A percentile compares a stretch with the other conserved stretches of the same genome.
Conservation (phyloP, 2,113 vertebrate species). For the Siniperca chuatsi region DNA sequence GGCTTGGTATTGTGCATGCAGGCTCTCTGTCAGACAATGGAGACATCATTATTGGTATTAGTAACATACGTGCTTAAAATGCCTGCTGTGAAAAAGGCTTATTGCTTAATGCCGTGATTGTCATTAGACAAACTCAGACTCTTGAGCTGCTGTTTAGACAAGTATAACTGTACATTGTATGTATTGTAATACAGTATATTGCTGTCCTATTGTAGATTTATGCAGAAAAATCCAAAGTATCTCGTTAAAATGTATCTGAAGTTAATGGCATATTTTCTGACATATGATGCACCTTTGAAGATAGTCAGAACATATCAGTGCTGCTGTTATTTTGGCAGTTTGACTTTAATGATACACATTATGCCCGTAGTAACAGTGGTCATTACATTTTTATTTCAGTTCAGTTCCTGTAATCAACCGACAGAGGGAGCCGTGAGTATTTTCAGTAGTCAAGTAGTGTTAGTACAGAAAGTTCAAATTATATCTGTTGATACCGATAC, state of each 20-base stretch:
- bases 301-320: background rate
- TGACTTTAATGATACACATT: background rate
- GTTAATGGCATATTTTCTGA: background rate
- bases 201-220: background rate
- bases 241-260: background rate
- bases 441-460: too few species aligned
- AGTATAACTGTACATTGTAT: background rate
- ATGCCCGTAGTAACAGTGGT: background rate
- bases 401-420: conserved; percentile 34
- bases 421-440: conserved; percentile 29
- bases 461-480: background rate
- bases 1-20: background rate
- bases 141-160: background rate
- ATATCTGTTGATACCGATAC: background rate
- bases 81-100: background rate
- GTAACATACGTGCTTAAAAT: background rate
- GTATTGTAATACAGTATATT: background rate
- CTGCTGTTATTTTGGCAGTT: background rate
- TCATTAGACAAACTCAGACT: background rate
- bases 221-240: background rate
- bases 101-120: too few species aligned
- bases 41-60: too few species aligned
- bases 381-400: background rate
- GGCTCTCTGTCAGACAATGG: background rate
- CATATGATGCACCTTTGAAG: background rate